Evolutionary conservation across 2,888 invertebrate species (phyloP), one percentile per base, ranked within the genome.

Genomic region (Axea sp.): DNA sequence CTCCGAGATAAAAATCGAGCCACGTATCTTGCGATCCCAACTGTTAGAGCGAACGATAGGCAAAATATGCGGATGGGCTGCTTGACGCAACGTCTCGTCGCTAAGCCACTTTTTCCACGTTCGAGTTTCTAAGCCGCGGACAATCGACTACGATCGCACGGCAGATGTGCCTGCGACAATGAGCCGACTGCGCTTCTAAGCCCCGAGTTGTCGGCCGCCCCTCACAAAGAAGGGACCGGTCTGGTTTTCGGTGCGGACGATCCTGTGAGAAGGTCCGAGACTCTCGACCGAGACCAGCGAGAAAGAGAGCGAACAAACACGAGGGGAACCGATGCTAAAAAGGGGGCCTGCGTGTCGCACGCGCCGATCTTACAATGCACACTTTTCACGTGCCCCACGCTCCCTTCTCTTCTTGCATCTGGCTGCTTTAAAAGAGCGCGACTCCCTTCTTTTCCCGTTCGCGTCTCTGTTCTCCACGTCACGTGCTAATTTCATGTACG

Each of bases 141-240:
- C 86, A 87, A 87, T 87, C 86, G 86, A 80, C 76, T 73, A 80
- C 79, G 81, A 82, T 83, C 83, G 81, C 77, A 78, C 81, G 83
- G 87, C 87, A 87, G 87, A 87, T 87, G 87, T 87, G 85, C 84
- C 78, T 75, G 77, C 83, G 84, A 87, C 87, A 87, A 87, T 87
- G 83, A 83, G 78, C 62, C n/a, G n/a, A n/a, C n/a, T 22, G 45
- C 47, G 62, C 71, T 79, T 65, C 76, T 79, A 75, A 77, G 81
- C 80, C 82, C 81, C 68, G 73, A 71, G 62, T 76, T 49, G 73
- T 72, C 62, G 69, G 68, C 67, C 62, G 80, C 81, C 79, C 80
- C 73, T 77, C 75, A 80, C 78, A 80, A 83, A 81, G 80, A 67
- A 76, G 77, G 78, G 75, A 76, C 62, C 55, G 73, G 55, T 41